Base-by-base conservation (phyloP, 2,797 vertebrate species). In the Thaleichthys pacificus region DNA sequence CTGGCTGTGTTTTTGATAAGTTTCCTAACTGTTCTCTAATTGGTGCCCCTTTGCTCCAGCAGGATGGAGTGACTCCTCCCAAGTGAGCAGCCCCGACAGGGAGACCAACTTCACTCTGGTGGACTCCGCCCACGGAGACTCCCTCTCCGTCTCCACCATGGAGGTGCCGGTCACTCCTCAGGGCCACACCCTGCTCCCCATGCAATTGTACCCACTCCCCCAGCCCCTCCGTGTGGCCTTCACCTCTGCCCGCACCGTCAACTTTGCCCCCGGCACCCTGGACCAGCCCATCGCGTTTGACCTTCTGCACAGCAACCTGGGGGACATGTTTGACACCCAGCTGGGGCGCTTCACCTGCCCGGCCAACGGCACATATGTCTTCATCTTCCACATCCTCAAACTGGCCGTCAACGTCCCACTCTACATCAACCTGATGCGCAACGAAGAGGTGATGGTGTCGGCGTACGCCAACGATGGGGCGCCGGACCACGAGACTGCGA, bases 311-410 rank as follows among this genome's bases (percentile, higher is more conserved):
- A 96, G 95, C 89, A 99, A 99, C 87, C 86, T 97, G 1, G 97
- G 97, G 8, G 95, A 97, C 58, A 96, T 95, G 70, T 99, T 97
- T 58, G 95, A 99, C 86, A 88, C 95, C 57, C 94, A 94, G 72
- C 91, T 95, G 0, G 98, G 98, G 22, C 93, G 96, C 74, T 99
- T 99, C 87, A 95, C 92, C 82, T 97, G 96, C 80, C 98, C 98
- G 0, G 93, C 93, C 64, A 95, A 95, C 0, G 98, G 98, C 70
- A 96, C 95, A 3, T 99, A 99, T 0, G 96, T 98, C 74, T 99
- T 99, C 89, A 94, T 97, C 79, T 99, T 99, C 87, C 96, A 99
- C 91, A 98, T 99, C 91, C 92, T 99, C 62, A 99, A 99, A 86
- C 90, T 99, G 64, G 98, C 98, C 2, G 93, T 98, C 35, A 99